Conservation (phyloP, 2,888 invertebrate species). For the Syritta pipiens region DNA sequence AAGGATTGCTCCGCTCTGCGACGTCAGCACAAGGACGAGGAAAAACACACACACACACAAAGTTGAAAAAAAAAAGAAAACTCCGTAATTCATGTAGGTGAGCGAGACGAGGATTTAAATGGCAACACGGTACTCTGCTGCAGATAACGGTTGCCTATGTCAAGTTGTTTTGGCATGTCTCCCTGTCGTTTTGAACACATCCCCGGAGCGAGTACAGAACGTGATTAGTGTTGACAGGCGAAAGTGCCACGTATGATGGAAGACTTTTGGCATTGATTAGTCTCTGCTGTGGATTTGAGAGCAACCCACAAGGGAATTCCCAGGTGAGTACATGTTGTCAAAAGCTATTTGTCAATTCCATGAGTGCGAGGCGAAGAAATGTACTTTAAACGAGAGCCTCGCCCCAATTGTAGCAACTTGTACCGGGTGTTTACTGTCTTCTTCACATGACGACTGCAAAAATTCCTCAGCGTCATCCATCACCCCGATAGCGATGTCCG, state of each 20-base stretch:
- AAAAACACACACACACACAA: slow-evolving; percentile 25
- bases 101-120: slow-evolving; percentile 29
- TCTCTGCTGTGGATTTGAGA: slow-evolving; percentile 27
- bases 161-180: slow-evolving; percentile 36
- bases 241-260: slow-evolving; percentile 56
- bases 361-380: slow-evolving; percentile 5
- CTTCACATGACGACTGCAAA: no score
- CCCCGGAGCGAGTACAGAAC: slow-evolving; percentile 9
- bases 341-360: slow-evolving; percentile 45
- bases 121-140: neutral
- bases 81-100: slow-evolving; percentile 36
- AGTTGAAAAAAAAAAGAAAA: no score
- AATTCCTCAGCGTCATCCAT: no score
- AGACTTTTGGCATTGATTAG: slow-evolving; percentile 59
- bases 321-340: slow-evolving; percentile 32
- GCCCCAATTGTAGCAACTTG: neutral
- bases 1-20: neutral
- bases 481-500: no score
- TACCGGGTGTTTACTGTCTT: neutral
- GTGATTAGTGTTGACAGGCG: slow-evolving; percentile 50
- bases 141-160: slow-evolving; percentile 18
- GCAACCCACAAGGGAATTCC: slow-evolving; percentile 14
- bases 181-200: slow-evolving; percentile 25
- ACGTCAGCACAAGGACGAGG: neutral
- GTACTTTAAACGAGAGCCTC: no score